Evolutionary conservation across 2,888 invertebrate species (phyloP).

Genomic region (Lysandra bellargus): DNA sequence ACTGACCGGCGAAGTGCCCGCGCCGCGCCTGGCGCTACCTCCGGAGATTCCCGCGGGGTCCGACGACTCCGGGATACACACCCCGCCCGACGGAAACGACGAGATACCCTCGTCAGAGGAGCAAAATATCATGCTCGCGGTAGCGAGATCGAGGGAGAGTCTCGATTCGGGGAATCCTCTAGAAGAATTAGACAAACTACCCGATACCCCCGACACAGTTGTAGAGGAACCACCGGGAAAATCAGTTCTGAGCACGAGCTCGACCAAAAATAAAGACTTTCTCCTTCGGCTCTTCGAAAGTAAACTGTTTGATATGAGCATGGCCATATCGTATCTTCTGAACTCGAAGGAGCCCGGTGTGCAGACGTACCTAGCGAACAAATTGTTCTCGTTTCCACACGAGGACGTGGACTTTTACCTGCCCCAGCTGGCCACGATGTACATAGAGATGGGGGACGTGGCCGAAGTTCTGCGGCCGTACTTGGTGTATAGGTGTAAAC

Average conservation of each 20-base stretch:
- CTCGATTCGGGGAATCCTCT: conserved; percentile 84
- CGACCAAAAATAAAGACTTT: conserved; percentile 82
- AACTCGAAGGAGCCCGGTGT: conserved; percentile 99
- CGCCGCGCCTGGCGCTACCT: conserved; percentile 81
- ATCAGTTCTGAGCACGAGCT: conserved; percentile 60
- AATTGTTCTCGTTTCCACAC: conserved; percentile 96
- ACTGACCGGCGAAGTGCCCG: conserved; percentile 60
- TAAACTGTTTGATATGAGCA: conserved; percentile 97
- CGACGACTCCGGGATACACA: conserved; percentile 88
- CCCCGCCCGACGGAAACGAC: conserved; percentile 69
- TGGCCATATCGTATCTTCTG: conserved; percentile 98
- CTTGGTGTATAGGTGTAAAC: conserved; percentile 85
- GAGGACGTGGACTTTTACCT: conserved; percentile 98
- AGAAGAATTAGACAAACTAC: conserved; percentile 79
- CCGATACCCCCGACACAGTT: conserved; percentile 65
- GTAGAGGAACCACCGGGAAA: conserved; percentile 55
- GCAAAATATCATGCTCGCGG: conserved; percentile 51
- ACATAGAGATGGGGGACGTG: conserved; percentile 98
- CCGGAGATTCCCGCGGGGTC: conserved; percentile 82
- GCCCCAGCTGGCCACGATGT: conserved; percentile 98
- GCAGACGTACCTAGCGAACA: conserved; percentile 97
- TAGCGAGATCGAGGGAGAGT: conserved; percentile 86
- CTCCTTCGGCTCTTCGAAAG: conserved; percentile 96
- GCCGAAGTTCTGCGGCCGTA: conserved; percentile 86
- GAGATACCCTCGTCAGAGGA: conserved; percentile 72